Base-by-base conservation (phyloP, 2,888 invertebrate species). In the Gnatocerus cornutus region DNA sequence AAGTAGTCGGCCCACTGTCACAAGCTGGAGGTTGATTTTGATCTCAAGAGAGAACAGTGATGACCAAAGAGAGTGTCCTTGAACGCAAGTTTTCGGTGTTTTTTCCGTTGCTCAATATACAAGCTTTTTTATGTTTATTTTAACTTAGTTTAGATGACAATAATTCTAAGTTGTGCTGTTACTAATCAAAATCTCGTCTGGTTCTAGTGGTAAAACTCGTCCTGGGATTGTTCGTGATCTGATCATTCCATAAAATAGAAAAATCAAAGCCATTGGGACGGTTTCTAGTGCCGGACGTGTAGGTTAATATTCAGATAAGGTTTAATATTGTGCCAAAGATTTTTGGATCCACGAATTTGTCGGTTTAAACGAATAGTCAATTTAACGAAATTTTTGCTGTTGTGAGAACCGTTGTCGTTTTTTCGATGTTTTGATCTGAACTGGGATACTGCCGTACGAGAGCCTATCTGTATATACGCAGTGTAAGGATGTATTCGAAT, bases 321-420 rank as follows among this genome's bases (percentile, higher is more conserved):
- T 29, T 9, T 10, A 29, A 48, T 48, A 55, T 63, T 63, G 63
- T 63, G 63, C 63, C 63, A 63, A 63, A 63, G 63, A 63, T 63
- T 63, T 63, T 63, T 58, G 21, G 48, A 16, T n/a, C 12, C 10
- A 37, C 8, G 33, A n/a, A 52, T 29, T 12, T 10, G 16, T 27
- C 8, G 10, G 33, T 12, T 29, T n/a, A 21, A 21, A 21, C 21
- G 52, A 39, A 8, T 53, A 53, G 43, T 63, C 53, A 59, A 46
- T 46, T 59, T 30, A 21, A 43, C 7, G 43, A 59, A 59, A n/a
- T 45, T 43, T 3, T 33, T 5, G 55, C 37, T 16, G 33, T n/a
- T 39, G 55, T 29, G 50, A 21, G 30, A 56, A 12, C 27, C 16
- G 9, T 41, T 16, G 41, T n/a, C 14, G 21, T 37, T 45, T 53